These are phyloP conservation scores for Lordiphosa andalusiaca DNA, from an alignment of 2,888 invertebrate genomes.

Conservation along the genomic window DNA sequence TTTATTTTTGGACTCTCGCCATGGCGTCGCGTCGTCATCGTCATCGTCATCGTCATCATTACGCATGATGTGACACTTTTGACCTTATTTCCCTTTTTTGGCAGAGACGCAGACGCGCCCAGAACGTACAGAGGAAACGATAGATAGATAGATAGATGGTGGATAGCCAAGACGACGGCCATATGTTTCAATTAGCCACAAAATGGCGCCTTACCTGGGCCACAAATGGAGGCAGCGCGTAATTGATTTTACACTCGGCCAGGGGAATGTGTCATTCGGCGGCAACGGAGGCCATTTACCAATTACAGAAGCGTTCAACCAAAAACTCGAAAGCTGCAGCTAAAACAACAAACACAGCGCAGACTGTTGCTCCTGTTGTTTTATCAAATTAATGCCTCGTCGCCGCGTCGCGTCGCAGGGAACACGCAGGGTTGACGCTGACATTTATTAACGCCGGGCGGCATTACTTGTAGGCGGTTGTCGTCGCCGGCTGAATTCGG, in stretches of 20 bases:
- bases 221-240: conserved; percentile 14
- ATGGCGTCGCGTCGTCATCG: conserved; percentile 29
- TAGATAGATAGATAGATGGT: conserved; percentile 46
- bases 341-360: conserved; percentile 41
- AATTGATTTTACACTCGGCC: conserved; percentile 63
- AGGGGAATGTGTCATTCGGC: conserved; percentile 13
- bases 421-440: conserved; percentile 20
- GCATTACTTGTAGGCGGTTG: conserved; percentile 4
- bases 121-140: conserved; percentile 31
- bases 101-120: not conserved
- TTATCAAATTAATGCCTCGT: conserved; percentile 64
- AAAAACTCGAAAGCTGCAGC: conserved; percentile 15
- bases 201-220: not conserved
- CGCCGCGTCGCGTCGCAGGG: conserved; percentile 7
- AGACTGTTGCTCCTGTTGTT: conserved; percentile 48
- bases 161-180: conserved; percentile 22
- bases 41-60: conserved; percentile 68
- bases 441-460: conserved; percentile 24
- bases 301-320: conserved; percentile 17
- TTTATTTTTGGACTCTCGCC: conserved; percentile 42
- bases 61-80: conserved; percentile 78
- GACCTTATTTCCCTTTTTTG: conserved; percentile 56
- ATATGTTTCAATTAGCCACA: conserved; percentile 34
- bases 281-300: conserved; percentile 19
- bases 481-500: no score